phyloP scores from a whole-genome alignment of 2,113 vertebrate species.

The Rallus limicola region DNA sequence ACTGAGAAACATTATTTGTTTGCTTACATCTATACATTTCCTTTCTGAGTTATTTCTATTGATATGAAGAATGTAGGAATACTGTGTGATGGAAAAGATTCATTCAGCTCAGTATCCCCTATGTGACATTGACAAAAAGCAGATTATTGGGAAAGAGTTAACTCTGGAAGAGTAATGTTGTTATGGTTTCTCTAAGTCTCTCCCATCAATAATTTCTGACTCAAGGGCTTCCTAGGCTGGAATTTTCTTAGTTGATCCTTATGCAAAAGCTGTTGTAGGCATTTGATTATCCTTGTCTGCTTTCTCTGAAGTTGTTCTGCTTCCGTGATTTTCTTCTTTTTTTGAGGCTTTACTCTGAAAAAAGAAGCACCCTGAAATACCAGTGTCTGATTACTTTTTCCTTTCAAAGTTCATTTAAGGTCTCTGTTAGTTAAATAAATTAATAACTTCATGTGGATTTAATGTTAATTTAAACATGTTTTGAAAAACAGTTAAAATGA shows the following conservation, averaged over 20 bases:
- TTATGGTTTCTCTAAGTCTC: not conserved
- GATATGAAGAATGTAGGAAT: not conserved
- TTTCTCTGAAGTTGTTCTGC: not conserved
- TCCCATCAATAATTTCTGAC: not conserved
- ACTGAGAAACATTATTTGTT: not conserved
- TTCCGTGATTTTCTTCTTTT: not conserved
- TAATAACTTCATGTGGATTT: not conserved
- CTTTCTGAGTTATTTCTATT: not conserved
- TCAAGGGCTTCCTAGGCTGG: not conserved
- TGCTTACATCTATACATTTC: not conserved
- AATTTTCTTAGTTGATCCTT: not conserved
- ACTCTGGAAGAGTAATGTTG: not conserved
- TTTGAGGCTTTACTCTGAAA: not conserved
- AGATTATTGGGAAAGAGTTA: not conserved
- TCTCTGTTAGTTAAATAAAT: not conserved
- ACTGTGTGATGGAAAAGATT: not conserved
- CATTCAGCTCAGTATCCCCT: not conserved
- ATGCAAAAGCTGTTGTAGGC: not conserved
- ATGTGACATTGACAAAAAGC: not conserved
- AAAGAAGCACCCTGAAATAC: not conserved
- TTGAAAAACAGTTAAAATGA: not conserved
- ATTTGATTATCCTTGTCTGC: not conserved
- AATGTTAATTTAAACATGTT: not conserved
- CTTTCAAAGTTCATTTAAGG: not conserved
- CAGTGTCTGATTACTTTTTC: not conserved